These are phyloP conservation scores for Rosalia funebris DNA, from an alignment of 2,888 invertebrate species.

Conservation along the genomic window DNA sequence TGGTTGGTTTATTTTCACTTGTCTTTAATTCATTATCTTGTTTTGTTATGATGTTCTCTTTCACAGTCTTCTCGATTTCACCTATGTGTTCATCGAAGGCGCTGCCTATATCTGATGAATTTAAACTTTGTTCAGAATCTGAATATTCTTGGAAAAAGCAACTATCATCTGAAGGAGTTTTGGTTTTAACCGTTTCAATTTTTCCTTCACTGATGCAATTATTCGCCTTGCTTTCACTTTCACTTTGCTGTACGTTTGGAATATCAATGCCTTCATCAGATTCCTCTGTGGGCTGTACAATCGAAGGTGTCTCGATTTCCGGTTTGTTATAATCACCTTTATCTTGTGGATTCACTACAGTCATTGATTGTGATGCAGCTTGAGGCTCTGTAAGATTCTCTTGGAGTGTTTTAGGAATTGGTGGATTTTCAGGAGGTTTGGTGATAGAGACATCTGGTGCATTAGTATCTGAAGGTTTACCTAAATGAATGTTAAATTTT, in stretches of 20 bases:
- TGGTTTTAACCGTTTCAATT: not conserved
- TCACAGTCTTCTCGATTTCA: not conserved
- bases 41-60: not conserved
- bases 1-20: not conserved
- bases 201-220: not conserved
- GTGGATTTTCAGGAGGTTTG: not conserved
- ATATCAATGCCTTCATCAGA: not conserved
- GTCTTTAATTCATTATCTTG: not conserved
- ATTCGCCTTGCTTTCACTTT: not conserved
- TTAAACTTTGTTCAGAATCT: not conserved
- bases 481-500: not conserved
- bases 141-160: slow-evolving; percentile 7
- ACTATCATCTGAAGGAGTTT: slow-evolving; percentile 10
- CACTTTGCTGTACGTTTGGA: not conserved
- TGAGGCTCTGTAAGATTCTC: not conserved
- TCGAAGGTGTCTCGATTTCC: too few species aligned
- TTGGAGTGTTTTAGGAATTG: not conserved
- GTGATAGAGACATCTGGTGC: not conserved
- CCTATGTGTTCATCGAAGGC: not conserved
- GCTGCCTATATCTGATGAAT: not conserved
- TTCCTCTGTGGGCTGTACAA: not conserved
- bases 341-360: not conserved
- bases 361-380: not conserved
- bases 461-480: not conserved
- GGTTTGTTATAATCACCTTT: not conserved